Conservation (phyloP, 2,797 vertebrate species). For the Gymnothorax javanicus region DNA sequence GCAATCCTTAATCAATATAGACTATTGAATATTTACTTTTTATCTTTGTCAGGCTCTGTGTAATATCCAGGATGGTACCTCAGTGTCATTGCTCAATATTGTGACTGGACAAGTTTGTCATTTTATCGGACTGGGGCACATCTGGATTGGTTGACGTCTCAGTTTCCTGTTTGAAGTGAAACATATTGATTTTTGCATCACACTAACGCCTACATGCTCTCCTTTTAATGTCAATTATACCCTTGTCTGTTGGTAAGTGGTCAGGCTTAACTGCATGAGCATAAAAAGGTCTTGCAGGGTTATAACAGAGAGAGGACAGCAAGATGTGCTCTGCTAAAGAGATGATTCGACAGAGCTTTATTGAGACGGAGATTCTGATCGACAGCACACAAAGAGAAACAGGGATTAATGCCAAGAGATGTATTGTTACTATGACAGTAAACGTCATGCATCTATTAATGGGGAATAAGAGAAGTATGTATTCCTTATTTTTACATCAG, state of each 20-base stretch:
- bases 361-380: too few species aligned
- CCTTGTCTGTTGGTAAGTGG: conserved; percentile 2
- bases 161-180: not conserved
- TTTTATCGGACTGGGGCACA: not conserved
- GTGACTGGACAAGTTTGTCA: not conserved
- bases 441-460: too few species aligned
- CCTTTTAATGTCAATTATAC: conserved; percentile 13
- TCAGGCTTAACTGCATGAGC: not conserved
- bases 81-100: not conserved
- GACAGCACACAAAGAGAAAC: too few species aligned
- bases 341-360: not conserved
- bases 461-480: too few species aligned
- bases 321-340: not conserved
- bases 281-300: not conserved
- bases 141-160: not conserved
- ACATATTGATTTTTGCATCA: not conserved
- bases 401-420: too few species aligned
- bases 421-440: too few species aligned
- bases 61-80: not conserved
- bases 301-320: not conserved
- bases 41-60: not conserved
- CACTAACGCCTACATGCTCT: not conserved
- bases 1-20: not conserved
- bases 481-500: too few species aligned
- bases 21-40: not conserved